Percentiles rank a stretch among this genome's conserved stretches.
Evolutionary conservation across 2,888 invertebrate species (phyloP).

Genomic region (Elaeidobius kamerunicus): DNA sequence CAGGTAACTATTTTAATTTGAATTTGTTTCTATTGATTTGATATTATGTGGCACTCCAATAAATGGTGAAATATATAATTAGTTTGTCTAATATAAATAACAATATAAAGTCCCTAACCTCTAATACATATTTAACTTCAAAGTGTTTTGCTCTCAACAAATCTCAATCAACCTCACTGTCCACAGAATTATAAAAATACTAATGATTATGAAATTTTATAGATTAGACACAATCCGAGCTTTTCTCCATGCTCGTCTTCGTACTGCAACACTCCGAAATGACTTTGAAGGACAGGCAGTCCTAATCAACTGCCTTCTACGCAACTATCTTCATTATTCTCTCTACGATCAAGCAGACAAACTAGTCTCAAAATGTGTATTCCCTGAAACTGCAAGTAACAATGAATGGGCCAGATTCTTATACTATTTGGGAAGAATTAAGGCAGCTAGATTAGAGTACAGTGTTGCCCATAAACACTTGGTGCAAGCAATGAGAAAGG

Average conservation of each 20-base stretch:
- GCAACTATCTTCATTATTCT: slow-evolving; percentile 94
- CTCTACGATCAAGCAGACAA: slow-evolving; percentile 97
- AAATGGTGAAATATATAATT: too few species aligned
- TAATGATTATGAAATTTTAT: neutral
- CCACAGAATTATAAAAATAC: too few species aligned
- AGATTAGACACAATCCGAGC: slow-evolving; percentile 78
- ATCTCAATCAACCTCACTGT: too few species aligned
- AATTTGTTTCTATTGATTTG: neutral
- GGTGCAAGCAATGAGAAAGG: slow-evolving; percentile 91
- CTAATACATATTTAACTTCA: too few species aligned
- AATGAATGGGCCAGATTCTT: slow-evolving; percentile 98
- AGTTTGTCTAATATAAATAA: too few species aligned
- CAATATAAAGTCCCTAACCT: too few species aligned
- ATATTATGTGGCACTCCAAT: too few species aligned
- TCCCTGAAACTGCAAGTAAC: slow-evolving; percentile 95
- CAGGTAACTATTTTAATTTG: slow-evolving; percentile 46
- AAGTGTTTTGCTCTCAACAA: too few species aligned
- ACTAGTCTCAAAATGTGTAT: slow-evolving; percentile 93
- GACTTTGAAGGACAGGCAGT: slow-evolving; percentile 98
- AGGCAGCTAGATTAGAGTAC: slow-evolving; percentile 97
- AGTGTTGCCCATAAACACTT: slow-evolving; percentile 96
- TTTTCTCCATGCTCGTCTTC: slow-evolving; percentile 82
- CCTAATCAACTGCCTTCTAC: slow-evolving; percentile 89
- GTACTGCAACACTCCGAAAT: slow-evolving; percentile 92
- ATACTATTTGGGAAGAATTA: slow-evolving; percentile 96